phyloP scores from a whole-genome alignment of 2,797 vertebrate genomes.

The Platyrinchus mystaceus region DNA sequence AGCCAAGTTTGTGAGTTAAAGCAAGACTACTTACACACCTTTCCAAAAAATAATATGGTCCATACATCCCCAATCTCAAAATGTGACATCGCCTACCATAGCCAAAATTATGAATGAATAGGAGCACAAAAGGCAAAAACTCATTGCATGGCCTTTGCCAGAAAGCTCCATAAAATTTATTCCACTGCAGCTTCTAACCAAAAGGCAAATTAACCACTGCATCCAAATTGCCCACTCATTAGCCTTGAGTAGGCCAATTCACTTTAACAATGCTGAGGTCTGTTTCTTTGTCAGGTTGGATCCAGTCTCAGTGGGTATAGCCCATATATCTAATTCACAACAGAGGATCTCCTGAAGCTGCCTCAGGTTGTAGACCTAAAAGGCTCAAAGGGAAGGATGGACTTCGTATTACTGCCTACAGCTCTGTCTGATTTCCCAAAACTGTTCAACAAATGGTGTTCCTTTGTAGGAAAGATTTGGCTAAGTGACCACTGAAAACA shows the following conservation, averaged over 20 bases:
- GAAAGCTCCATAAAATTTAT: neutral
- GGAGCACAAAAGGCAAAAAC: neutral
- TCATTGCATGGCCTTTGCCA: neutral
- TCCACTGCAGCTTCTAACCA: neutral
- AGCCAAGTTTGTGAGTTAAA: neutral
- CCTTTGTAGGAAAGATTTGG: neutral
- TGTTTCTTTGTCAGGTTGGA: neutral
- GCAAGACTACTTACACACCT: neutral
- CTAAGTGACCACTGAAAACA: neutral
- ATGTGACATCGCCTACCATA: neutral
- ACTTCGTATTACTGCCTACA: neutral
- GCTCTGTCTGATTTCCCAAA: neutral
- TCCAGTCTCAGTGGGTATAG: neutral
- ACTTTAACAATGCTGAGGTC: neutral
- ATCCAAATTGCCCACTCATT: neutral
- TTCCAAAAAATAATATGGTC: neutral
- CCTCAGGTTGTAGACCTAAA: neutral
- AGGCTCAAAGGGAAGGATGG: neutral
- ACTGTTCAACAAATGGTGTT: slow-evolving; percentile 43
- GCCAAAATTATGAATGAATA: neutral
- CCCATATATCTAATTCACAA: neutral
- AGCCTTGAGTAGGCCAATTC: neutral
- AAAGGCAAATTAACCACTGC: neutral
- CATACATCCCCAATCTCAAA: neutral
- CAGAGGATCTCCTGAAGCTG: neutral